These are phyloP conservation scores for Dryocosmus kuriphilus DNA, from an alignment of 2,888 invertebrate species.

Conservation along the genomic window DNA sequence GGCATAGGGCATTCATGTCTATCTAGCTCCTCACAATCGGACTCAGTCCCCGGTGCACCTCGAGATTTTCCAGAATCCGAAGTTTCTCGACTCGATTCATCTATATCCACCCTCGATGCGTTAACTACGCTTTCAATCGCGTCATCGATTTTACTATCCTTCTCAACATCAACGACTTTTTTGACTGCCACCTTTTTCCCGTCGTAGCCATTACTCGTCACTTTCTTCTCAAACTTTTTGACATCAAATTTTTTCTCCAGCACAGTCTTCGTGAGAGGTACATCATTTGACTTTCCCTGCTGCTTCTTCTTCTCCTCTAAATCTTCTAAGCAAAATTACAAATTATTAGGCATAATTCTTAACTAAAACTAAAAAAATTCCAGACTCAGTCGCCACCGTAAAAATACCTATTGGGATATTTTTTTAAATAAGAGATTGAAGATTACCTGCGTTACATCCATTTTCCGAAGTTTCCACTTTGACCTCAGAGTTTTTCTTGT, in stretches of 20 bases:
- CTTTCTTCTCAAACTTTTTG: constrained; percentile 59
- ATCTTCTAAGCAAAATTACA: constrained; percentile 66
- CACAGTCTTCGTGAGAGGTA: constrained; percentile 55
- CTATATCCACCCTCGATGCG: constrained; percentile 72
- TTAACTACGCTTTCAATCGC: constrained; percentile 81
- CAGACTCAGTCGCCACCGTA: too few species aligned
- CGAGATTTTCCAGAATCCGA: constrained; percentile 75
- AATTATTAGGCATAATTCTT: constrained; percentile 16
- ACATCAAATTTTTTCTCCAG: constrained; percentile 54
- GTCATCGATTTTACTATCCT: constrained; percentile 78
- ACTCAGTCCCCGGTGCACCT: constrained; percentile 67
- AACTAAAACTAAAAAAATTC: too few species aligned
- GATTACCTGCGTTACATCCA: constrained; percentile 58
- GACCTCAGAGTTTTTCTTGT: constrained; percentile 67
- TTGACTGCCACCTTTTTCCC: constrained; percentile 60
- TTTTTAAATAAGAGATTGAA: neutral
- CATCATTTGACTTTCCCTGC: constrained; percentile 60
- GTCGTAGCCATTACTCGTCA: constrained; percentile 67
- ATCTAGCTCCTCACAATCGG: constrained; percentile 72
- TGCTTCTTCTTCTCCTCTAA: constrained; percentile 71
- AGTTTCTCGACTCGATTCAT: constrained; percentile 74
- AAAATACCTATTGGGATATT: neutral
- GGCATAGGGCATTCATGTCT: constrained; percentile 77
- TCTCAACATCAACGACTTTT: constrained; percentile 67
- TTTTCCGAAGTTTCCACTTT: constrained; percentile 73